Percentiles rank a stretch among this genome's conserved stretches.
Conservation (phyloP, 2,888 invertebrate species). For the Rhagium mordax region DNA sequence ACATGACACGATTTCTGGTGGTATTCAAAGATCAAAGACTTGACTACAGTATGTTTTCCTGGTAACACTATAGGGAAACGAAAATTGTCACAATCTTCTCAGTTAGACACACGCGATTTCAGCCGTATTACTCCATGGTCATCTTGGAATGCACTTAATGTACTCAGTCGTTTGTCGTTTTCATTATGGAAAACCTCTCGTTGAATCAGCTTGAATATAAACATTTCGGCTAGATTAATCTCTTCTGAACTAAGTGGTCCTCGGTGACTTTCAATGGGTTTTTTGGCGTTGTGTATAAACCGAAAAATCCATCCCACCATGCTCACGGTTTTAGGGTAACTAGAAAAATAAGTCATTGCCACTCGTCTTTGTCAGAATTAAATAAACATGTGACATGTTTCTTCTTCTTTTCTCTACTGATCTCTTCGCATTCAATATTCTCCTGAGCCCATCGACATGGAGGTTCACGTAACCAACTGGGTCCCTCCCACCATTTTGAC, state of each 20-base stretch:
- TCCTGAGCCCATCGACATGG: conserved; percentile 20
- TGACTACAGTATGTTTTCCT: conserved; percentile 24
- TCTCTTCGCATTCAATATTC: conserved; percentile 14
- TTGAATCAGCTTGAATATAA: not conserved
- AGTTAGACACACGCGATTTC: conserved; percentile 10
- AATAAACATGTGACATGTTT: not conserved
- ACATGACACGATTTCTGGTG: conserved; percentile 39
- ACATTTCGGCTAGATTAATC: not conserved
- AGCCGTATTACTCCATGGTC: not conserved
- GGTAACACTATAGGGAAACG: conserved; percentile 37
- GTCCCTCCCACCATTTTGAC: conserved; percentile 58
- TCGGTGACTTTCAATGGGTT: not conserved
- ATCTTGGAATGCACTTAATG: conserved; percentile 7
- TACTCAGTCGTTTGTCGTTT: not conserved
- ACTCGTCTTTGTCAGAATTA: conserved; percentile 30
- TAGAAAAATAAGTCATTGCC: conserved; percentile 42
- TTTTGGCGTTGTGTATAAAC: not conserved
- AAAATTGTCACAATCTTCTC: conserved; percentile 33
- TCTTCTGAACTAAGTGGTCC: not conserved
- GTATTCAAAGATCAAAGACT: conserved; percentile 19
- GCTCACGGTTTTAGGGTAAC: not conserved
- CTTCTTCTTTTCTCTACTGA: conserved; percentile 17
- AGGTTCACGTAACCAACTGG: conserved; percentile 50
- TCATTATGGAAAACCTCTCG: not conserved
- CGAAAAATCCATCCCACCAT: conserved; percentile 17